These are phyloP conservation scores for Ptychobarbus kaznakovi DNA, from an alignment of 2,797 vertebrate genomes.

Conservation along the genomic window DNA sequence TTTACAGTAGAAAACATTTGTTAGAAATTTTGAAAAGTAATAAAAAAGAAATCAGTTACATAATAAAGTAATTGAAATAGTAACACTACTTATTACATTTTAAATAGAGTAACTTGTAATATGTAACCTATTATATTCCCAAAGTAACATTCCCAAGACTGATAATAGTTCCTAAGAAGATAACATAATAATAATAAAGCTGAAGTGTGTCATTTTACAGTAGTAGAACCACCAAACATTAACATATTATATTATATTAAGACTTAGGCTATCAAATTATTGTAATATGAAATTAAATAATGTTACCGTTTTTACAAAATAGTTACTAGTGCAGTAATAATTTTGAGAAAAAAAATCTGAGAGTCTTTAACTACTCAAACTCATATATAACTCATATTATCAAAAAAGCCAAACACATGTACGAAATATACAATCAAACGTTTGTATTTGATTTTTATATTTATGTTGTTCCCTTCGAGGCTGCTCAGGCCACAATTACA, in stretches of 20 bases:
- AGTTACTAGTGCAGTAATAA: not conserved
- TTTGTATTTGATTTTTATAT: conserved; percentile 18
- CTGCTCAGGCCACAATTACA: conserved; percentile 4
- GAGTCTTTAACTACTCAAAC: not conserved
- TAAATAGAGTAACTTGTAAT: not conserved
- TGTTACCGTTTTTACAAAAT: not conserved
- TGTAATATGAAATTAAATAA: not conserved
- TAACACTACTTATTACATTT: not conserved
- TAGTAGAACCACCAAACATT: not conserved
- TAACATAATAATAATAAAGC: not conserved
- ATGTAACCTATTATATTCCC: not conserved
- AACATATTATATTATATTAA: not conserved
- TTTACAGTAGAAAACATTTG: no score
- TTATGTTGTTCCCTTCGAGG: conserved; percentile 26
- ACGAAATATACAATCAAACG: conserved; percentile 10
- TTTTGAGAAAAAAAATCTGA: not conserved
- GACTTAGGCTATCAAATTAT: not conserved
- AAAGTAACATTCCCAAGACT: not conserved
- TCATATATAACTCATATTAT: not conserved
- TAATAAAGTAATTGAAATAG: no score
- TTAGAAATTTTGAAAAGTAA: no score
- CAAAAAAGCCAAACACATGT: not conserved
- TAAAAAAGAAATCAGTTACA: no score
- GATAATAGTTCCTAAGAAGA: not conserved
- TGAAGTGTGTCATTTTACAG: not conserved